Percentiles rank a stretch among this genome's conserved stretches.
These are phyloP conservation scores for Pimephales promelas DNA, from an alignment of 2,113 vertebrate species.

Conservation along the genomic window DNA sequence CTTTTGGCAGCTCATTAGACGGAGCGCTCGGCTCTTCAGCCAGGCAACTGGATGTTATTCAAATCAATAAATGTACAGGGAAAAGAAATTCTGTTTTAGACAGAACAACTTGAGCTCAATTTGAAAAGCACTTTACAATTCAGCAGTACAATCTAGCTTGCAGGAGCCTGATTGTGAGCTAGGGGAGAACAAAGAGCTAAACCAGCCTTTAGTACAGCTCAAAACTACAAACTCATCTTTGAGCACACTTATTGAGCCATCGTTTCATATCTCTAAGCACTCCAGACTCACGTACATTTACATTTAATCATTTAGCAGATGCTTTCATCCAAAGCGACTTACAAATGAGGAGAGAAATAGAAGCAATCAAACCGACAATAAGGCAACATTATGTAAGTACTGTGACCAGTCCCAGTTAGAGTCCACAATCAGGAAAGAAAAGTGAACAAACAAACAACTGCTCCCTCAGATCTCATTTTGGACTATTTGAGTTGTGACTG, in stretches of 20 bases:
- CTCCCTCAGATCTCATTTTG: not conserved
- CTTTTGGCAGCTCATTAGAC: conserved; percentile 56
- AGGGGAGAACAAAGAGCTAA: not conserved
- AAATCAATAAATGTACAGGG: conserved; percentile 39
- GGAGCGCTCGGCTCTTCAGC: conserved; percentile 34
- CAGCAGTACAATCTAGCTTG: conserved; percentile 34
- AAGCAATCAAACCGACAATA: no score
- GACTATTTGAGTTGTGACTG: no score
- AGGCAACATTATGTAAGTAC: no score
- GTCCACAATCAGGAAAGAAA: not conserved
- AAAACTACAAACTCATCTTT: not conserved
- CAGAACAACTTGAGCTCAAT: conserved; percentile 25
- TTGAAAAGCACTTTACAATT: conserved; percentile 50
- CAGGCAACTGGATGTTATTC: conserved; percentile 48
- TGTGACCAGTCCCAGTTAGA: no score
- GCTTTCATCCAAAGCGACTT: no score
- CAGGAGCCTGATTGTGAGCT: not conserved
- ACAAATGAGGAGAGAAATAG: no score
- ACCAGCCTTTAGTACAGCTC: not conserved
- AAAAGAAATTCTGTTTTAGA: conserved; percentile 42
- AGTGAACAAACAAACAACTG: not conserved
- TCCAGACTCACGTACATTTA: not conserved
- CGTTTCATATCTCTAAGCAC: not conserved
- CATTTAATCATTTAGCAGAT: no score
- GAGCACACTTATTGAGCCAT: not conserved